Percentiles rank a stretch among this genome's conserved stretches.
Conservation (phyloP, 2,888 invertebrate genomes). For the Chironomus tentans region DNA sequence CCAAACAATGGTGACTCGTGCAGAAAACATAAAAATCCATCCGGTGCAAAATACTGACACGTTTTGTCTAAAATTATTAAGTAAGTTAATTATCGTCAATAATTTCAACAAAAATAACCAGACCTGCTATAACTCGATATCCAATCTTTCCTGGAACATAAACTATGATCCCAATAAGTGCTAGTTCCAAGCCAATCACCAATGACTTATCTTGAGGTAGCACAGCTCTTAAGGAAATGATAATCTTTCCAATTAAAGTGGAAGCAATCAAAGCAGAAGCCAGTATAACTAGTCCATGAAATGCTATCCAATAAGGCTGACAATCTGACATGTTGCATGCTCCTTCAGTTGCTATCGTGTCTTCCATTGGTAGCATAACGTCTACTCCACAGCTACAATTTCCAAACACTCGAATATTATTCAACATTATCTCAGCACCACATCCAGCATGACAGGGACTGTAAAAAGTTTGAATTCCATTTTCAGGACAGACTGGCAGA, state of each 20-base stretch:
- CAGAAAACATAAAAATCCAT: slow-evolving; percentile 41
- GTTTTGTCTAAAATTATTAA: slow-evolving; percentile 31
- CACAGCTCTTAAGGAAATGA: slow-evolving; percentile 49
- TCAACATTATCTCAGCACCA: slow-evolving; percentile 39
- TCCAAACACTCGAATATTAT: slow-evolving; percentile 42
- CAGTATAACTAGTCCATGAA: slow-evolving; percentile 42
- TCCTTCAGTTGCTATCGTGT: slow-evolving; percentile 44
- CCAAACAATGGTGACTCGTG: slow-evolving; percentile 44
- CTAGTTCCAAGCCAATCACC: slow-evolving; percentile 49
- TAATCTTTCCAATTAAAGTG: slow-evolving; percentile 43
- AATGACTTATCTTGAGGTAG: slow-evolving; percentile 52
- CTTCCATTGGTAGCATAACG: slow-evolving; percentile 31
- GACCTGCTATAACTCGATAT: slow-evolving; percentile 49
- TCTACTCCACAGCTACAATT: slow-evolving; percentile 46
- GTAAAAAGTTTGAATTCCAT: slow-evolving; percentile 50
- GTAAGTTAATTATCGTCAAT: too few relatives aligned
- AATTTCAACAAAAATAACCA: too few relatives aligned
- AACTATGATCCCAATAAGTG: slow-evolving; percentile 47
- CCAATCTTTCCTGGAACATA: slow-evolving; percentile 54
- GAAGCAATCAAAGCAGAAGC: slow-evolving; percentile 40
- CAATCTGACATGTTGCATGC: slow-evolving; percentile 47
- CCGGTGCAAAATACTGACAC: slow-evolving; percentile 44
- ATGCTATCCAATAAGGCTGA: slow-evolving; percentile 44
- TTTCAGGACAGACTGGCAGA: slow-evolving; percentile 54
- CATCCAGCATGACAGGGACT: slow-evolving; percentile 61